These are phyloP conservation scores for Danaus melanippus DNA, from an alignment of 1,140 invertebrate species.

Conservation along the genomic window DNA sequence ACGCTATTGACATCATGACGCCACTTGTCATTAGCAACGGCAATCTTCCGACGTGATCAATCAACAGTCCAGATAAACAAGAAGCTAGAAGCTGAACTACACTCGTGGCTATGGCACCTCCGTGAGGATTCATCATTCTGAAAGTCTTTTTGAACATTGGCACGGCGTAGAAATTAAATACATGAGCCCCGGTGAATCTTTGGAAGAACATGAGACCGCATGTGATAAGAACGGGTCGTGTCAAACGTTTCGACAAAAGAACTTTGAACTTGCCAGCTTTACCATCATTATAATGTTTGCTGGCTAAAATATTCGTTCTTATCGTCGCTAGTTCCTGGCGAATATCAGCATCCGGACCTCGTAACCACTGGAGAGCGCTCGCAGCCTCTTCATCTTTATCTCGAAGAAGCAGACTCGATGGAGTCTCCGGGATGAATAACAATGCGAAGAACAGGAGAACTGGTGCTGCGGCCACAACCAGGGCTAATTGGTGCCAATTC, in stretches of 20 bases:
- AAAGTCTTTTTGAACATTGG: conserved; percentile 85
- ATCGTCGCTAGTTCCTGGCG: conserved; percentile 79
- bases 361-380: conserved; percentile 81
- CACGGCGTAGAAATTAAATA: conserved; percentile 88
- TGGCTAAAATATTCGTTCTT: conserved; percentile 76
- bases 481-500: conserved; percentile 85
- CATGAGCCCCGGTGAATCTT: conserved; percentile 85
- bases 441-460: conserved; percentile 79
- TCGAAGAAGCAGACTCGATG: conserved; percentile 82
- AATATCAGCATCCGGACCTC: conserved; percentile 82
- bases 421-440: conserved; percentile 86
- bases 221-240: conserved; percentile 82
- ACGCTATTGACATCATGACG: conserved; percentile 85
- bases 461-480: conserved; percentile 82
- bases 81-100: conserved; percentile 85
- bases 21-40: conserved; percentile 85
- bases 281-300: conserved; percentile 54
- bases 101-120: conserved; percentile 84
- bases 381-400: conserved; percentile 85
- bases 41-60: conserved; percentile 83
- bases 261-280: conserved; percentile 58
- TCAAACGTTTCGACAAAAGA: conserved; percentile 72
- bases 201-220: conserved; percentile 90
- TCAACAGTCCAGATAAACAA: conserved; percentile 83
- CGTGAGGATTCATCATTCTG: conserved; percentile 85